Base-by-base conservation (phyloP, 2,113 vertebrate genomes). In the Chionis minor region DNA sequence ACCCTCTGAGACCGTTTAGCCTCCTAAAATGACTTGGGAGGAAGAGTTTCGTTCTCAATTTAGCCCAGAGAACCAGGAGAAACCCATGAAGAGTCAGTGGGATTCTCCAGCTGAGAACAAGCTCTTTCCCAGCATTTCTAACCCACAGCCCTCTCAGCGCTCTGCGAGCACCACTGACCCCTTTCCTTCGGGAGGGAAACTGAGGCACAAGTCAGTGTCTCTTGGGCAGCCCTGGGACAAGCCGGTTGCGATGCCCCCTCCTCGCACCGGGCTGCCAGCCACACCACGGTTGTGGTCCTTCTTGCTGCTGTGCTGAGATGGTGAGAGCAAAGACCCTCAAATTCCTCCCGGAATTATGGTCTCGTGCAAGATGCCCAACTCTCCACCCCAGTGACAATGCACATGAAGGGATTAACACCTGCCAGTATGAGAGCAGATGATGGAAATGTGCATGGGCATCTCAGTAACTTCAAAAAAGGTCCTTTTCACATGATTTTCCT, bases 311-410 rank as follows among this genome's bases (percentile, higher is more conserved):
- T 9, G 19, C 26, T 51, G 81, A 42, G 45, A 42, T 9, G 2
- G 19, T 32, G 56, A 67, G 49, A 80, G 28, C 42, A 91, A 74
- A 91, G 49, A 14, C 35, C 35, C 61, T 32, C 54, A 32, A 62
- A 73, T 56, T 51, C 72, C 17, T 38, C 58, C 61, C 40, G 12
- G 32, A 0, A 0, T 27, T n/a, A 47, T 2, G 21, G 67, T 42
- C 61, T 62, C 2, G 0, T 28, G 59, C 38, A 35, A 52, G 80
- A 45, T 15, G 24, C 38, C 12, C 0, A 0, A 65, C 44, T 51
- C 21, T 35, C 33, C 35, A 40, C 7, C 40, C 16, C 58, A 21
- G 19, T 13, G n/a, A 55, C n/a, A 61, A 20, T 6, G 14, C 59
- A 62, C 0, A 0, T 16, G 58, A 71, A 74, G 27, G n/a, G 58